Evolutionary conservation across 2,113 vertebrate species (phyloP).

Genomic region (Proterorhinus semilunaris): DNA sequence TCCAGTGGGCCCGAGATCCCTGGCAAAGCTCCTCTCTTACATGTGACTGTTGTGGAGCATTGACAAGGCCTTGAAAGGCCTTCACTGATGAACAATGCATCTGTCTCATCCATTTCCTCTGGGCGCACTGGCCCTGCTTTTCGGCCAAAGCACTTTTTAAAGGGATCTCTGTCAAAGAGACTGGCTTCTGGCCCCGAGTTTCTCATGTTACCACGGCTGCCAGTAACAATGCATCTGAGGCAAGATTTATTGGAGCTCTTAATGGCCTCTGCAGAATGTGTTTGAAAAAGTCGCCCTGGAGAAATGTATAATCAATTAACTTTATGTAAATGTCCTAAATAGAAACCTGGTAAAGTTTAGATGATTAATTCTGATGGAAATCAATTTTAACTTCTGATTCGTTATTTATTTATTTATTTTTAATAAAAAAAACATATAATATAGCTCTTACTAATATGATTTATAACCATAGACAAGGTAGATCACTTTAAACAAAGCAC

Average conservation of each 20-base stretch:
- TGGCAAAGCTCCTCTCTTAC: not conserved
- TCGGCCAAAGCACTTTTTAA: constrained; percentile 29
- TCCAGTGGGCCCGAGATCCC: constrained; percentile 18
- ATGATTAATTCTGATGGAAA: too few species aligned
- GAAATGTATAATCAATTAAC: constrained; percentile 21
- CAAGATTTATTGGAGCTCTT: not conserved
- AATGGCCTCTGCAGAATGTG: constrained; percentile 46
- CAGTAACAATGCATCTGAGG: constrained; percentile 1
- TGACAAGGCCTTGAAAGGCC: constrained; percentile 20
- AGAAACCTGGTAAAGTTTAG: not conserved
- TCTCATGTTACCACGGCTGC: constrained; percentile 38
- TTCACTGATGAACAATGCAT: constrained; percentile 52
- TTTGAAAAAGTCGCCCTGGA: constrained; percentile 53
- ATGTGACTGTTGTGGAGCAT: not conserved
- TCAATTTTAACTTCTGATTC: too few species aligned
- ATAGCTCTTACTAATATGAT: too few species aligned
- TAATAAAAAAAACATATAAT: too few species aligned
- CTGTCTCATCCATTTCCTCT: constrained; percentile 46
- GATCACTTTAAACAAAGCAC: too few species aligned
- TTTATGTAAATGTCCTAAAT: not conserved
- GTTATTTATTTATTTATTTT: too few species aligned
- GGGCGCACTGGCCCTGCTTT: not conserved
- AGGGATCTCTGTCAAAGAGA: constrained; percentile 43
- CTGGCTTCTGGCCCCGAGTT: constrained; percentile 26
- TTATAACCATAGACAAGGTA: too few species aligned